Evolutionary conservation across 2,888 invertebrate species (phyloP).

Genomic region (Bombyx huttoni): DNA sequence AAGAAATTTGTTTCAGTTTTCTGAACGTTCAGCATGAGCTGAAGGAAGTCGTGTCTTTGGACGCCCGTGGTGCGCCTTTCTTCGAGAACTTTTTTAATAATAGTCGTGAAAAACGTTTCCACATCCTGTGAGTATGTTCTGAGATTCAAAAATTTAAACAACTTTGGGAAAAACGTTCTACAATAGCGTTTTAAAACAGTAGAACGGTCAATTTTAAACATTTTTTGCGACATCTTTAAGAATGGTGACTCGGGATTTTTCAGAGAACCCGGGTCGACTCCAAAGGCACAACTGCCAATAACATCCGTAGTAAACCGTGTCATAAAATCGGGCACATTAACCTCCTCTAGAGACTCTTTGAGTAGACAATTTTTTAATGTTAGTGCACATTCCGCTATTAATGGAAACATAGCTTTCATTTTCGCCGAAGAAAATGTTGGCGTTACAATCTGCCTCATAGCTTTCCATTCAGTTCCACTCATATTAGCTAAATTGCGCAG

Average conservation of each 20-base stretch:
- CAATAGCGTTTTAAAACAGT: constrained; percentile 56
- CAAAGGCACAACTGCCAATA: constrained; percentile 62
- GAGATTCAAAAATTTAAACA: constrained; percentile 57
- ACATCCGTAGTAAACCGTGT: constrained; percentile 58
- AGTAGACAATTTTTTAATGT: constrained; percentile 35
- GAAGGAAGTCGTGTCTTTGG: constrained; percentile 53
- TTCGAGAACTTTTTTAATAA: constrained; percentile 50
- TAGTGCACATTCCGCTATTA: constrained; percentile 50
- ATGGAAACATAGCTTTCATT: constrained; percentile 66
- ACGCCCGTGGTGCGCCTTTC: constrained; percentile 41
- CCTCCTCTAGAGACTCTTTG: constrained; percentile 29
- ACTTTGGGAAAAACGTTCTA: constrained; percentile 48
- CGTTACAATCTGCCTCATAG: constrained; percentile 57
- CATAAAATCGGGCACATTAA: constrained; percentile 50
- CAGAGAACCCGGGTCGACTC: constrained; percentile 52
- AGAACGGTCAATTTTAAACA: constrained; percentile 48
- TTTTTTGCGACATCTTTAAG: constrained; percentile 55
- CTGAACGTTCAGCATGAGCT: constrained; percentile 62
- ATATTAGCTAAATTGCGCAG: constrained; percentile 58
- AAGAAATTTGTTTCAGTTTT: constrained; percentile 37
- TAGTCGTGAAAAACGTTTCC: constrained; percentile 49
- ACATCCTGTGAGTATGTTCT: constrained; percentile 51
- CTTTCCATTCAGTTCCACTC: constrained; percentile 62
- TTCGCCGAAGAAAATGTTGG: constrained; percentile 65
- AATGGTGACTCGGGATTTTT: constrained; percentile 54